Conservation (phyloP, 2,113 vertebrate species). For the Anhinga rufa region DNA sequence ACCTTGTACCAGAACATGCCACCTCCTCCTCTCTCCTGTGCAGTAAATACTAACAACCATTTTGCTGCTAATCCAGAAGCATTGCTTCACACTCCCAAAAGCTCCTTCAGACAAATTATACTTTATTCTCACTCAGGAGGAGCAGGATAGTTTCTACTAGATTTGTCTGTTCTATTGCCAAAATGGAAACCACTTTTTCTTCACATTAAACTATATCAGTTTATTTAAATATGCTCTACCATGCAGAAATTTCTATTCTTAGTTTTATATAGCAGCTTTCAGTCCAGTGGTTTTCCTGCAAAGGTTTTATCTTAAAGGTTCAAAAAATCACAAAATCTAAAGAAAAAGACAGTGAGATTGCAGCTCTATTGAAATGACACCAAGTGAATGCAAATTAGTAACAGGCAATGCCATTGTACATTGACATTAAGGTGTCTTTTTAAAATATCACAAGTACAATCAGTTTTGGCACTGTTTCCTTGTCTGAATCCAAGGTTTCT, state of each 20-base stretch:
- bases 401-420: background rate
- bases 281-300: background rate
- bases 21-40: background rate
- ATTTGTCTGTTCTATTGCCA: background rate
- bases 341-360: background rate
- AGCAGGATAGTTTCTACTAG: background rate
- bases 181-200: background rate
- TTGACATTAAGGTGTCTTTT: background rate
- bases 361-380: background rate
- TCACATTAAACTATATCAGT: background rate
- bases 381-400: background rate
- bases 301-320: background rate
- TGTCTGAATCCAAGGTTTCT: background rate
- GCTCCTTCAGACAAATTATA: background rate
- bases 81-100: background rate
- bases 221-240: background rate
- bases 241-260: background rate
- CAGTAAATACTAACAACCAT: background rate
- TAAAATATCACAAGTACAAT: background rate
- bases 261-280: background rate
- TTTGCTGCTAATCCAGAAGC: background rate
- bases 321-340: background rate
- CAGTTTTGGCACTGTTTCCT: background rate
- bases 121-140: background rate
- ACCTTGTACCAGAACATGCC: background rate